Evolutionary conservation across 2,888 invertebrate species (phyloP), one percentile per base, ranked within the genome.

Genomic region (Diloba caeruleocephala): DNA sequence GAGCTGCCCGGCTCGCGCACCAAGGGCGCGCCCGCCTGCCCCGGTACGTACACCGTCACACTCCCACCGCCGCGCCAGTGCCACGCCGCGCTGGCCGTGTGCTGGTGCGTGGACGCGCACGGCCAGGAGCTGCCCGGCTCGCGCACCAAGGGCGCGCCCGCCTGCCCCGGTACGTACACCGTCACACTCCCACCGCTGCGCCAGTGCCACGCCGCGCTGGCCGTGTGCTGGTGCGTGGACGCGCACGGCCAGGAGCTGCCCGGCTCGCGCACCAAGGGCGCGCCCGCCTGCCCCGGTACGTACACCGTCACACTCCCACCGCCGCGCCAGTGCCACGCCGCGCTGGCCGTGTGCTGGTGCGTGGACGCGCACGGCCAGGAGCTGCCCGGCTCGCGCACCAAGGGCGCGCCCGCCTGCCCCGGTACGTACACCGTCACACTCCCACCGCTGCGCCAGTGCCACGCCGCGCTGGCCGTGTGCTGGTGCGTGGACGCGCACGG

Each of bases 401-500:
- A 85, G 96, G 97, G 87, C 57, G 84, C 82, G 51, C 73, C 95
- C 92, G 64, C 62, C 29, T 66, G 71, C 42, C 61, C 71, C n/a
- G n/a, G n/a, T n/a, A n/a, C n/a, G n/a, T n/a, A n/a, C n/a, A n/a
- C n/a, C n/a, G n/a, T n/a, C n/a, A n/a, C n/a, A n/a, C n/a, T n/a
- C n/a, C n/a, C n/a, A n/a, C 95, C 96, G 69, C 95, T 97, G 76
- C 96, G 96, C 59, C 98, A 98, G 90, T 98, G 98, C 88, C 97
- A 98, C 92, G 95, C 95, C 69, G 96, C 97, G 60, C 96, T 97
- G 42, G 97, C 96, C 56, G 96, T 97, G 85, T 98, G 98, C 92
- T 98, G 98, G 98, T 98, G 98, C 93, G 98, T 98, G 70, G 98
- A 98, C 93, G 96, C 97, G 85, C 98, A 98, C 90, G 98, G 98